Conservation (phyloP, 1,140 invertebrate genomes). For the Druon quercuslanigerum region DNA sequence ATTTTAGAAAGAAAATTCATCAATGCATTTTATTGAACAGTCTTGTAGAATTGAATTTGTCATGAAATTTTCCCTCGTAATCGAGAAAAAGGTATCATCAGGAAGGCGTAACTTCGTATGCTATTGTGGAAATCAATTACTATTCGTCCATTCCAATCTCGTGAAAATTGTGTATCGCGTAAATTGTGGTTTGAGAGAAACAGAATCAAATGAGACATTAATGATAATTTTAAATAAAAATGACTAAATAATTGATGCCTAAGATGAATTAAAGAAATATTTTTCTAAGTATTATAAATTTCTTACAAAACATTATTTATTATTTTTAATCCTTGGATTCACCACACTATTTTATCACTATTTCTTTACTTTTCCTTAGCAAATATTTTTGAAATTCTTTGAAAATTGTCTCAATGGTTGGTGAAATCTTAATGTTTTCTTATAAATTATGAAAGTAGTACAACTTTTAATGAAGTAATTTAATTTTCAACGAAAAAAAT, state of each 20-base stretch:
- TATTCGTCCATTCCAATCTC: constrained; percentile 48
- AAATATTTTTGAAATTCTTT: too few species aligned
- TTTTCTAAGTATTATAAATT: too few species aligned
- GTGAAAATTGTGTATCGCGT: constrained; percentile 45
- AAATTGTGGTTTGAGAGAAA: constrained; percentile 40
- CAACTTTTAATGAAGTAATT: too few species aligned
- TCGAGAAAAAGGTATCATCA: constrained; percentile 48
- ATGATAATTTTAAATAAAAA: constrained; percentile 59
- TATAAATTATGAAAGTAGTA: too few species aligned
- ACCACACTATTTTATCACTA: too few species aligned
- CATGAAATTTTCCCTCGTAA: constrained; percentile 64
- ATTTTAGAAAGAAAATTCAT: neutral
- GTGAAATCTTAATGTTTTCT: too few species aligned
- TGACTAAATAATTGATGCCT: constrained; percentile 8
- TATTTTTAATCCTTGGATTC: too few species aligned
- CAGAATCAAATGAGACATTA: constrained; percentile 44
- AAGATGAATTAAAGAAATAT: too few species aligned
- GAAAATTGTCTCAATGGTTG: too few species aligned
- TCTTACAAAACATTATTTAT: too few species aligned
- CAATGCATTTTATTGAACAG: neutral
- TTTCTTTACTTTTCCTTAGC: too few species aligned
- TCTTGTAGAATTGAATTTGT: constrained; percentile 56
- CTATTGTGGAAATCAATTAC: constrained; percentile 51
- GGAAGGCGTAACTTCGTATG: constrained; percentile 49
- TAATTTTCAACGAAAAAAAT: too few species aligned